Conservation (phyloP, 2,888 invertebrate species). For the Lissocephala sabroskyi region DNA sequence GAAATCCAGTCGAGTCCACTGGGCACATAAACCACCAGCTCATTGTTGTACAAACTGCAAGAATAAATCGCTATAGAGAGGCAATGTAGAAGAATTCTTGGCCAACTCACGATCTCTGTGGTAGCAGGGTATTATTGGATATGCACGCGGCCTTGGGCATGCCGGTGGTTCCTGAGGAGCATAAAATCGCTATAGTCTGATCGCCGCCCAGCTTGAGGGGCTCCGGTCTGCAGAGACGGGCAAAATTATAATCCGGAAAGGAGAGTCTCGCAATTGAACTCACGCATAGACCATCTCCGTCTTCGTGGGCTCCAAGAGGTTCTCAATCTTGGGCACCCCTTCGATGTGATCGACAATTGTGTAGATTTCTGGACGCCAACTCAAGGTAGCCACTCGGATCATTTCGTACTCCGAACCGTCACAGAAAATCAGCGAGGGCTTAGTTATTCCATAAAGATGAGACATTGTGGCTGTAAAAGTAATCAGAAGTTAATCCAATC, state of each 20-base stretch:
- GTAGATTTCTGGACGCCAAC: slow-evolving; percentile 29
- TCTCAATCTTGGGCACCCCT: slow-evolving; percentile 23
- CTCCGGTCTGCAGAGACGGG: slow-evolving; percentile 23
- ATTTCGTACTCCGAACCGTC: slow-evolving; percentile 35
- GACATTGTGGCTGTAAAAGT: slow-evolving; percentile 8
- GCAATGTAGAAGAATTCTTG: not conserved
- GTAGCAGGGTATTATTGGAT: slow-evolving; percentile 27
- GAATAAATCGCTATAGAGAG: not conserved
- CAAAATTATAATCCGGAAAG: not conserved
- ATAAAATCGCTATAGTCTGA: slow-evolving; percentile 44
- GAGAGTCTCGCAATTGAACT: not conserved
- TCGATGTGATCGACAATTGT: slow-evolving; percentile 26
- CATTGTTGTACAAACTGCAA: slow-evolving; percentile 13
- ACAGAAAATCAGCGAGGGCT: slow-evolving; percentile 51
- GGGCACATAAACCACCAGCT: slow-evolving; percentile 22
- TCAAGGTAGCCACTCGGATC: slow-evolving; percentile 26
- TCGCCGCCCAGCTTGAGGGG: slow-evolving; percentile 26
- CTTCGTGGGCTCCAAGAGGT: slow-evolving; percentile 29
- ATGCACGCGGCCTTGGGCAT: slow-evolving; percentile 50
- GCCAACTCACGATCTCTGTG: slow-evolving; percentile 12
- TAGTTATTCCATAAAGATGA: slow-evolving; percentile 33
- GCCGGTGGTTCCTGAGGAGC: slow-evolving; percentile 57
- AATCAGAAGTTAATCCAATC: not conserved
- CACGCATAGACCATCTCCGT: slow-evolving; percentile 34
- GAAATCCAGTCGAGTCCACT: slow-evolving; percentile 46